phyloP scores from a whole-genome alignment of 2,888 invertebrate species.

The Synanthedon vespiformis region DNA sequence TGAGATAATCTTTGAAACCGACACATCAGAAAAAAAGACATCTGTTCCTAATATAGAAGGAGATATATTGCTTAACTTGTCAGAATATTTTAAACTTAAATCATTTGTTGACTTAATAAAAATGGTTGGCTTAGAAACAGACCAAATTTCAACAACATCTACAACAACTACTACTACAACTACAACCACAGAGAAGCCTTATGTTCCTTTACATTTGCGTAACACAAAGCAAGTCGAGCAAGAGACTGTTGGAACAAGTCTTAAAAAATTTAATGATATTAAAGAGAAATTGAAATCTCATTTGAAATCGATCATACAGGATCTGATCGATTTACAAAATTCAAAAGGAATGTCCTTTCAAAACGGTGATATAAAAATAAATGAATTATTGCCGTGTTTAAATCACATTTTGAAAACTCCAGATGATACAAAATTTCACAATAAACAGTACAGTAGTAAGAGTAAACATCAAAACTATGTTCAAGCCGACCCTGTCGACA shows the following conservation, averaged over 20 bases:
- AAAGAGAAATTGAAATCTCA: slow-evolving; percentile 48
- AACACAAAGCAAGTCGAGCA: neutral
- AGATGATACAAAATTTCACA: slow-evolving; percentile 3
- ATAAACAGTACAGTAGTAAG: neutral
- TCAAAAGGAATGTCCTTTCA: slow-evolving; percentile 21
- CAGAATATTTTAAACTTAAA: slow-evolving; percentile 51
- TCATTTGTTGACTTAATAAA: slow-evolving; percentile 45
- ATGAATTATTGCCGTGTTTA: slow-evolving; percentile 45
- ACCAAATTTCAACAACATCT: slow-evolving; percentile 2
- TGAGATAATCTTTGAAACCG: slow-evolving; percentile 9
- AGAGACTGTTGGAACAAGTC: neutral
- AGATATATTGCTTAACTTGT: slow-evolving; percentile 42
- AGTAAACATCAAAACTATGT: neutral
- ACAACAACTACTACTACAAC: slow-evolving; percentile 4
- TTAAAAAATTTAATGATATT: slow-evolving; percentile 17
- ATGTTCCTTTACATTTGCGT: too few species aligned
- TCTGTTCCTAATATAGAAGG: slow-evolving; percentile 29
- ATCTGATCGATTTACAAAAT: slow-evolving; percentile 41
- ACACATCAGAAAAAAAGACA: slow-evolving; percentile 10
- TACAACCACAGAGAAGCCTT: neutral
- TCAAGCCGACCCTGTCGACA: slow-evolving; percentile 11
- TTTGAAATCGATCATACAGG: slow-evolving; percentile 46
- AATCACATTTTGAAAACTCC: slow-evolving; percentile 13
- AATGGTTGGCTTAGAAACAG: slow-evolving; percentile 16
- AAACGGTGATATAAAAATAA: slow-evolving; percentile 26